phyloP scores from a whole-genome alignment of 1,140 invertebrate species.

The Euwallacea similis region DNA sequence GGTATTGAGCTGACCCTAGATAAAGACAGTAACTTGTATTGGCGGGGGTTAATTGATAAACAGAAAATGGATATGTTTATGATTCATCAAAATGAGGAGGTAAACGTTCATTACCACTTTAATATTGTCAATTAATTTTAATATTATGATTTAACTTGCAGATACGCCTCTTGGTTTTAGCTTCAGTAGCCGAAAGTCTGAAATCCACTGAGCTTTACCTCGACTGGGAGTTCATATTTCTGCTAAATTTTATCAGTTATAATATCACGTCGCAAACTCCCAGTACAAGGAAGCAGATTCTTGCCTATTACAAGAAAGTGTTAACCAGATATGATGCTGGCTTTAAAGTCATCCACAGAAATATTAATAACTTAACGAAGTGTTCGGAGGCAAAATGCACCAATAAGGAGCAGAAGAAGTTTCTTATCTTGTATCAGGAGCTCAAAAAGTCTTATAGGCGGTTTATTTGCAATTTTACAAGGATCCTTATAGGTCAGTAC shows the following conservation, averaged over 20 bases:
- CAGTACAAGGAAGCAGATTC: slow-evolving; percentile 61
- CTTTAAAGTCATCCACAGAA: slow-evolving; percentile 38
- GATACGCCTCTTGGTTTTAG: slow-evolving; percentile 62
- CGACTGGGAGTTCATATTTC: slow-evolving; percentile 65
- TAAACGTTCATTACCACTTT: slow-evolving; percentile 12
- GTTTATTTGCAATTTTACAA: slow-evolving; percentile 40
- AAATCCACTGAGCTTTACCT: slow-evolving; percentile 71
- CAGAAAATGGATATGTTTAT: slow-evolving; percentile 51
- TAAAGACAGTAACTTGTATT: slow-evolving; percentile 52
- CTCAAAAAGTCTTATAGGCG: slow-evolving; percentile 37
- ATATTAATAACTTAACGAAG: slow-evolving; percentile 31
- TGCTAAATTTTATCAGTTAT: slow-evolving; percentile 67
- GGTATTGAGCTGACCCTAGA: slow-evolving; percentile 51
- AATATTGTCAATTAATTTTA: neutral
- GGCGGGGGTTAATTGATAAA: slow-evolving; percentile 51
- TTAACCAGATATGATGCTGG: slow-evolving; percentile 46
- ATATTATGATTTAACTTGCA: slow-evolving; percentile 32
- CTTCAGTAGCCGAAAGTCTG: slow-evolving; percentile 72
- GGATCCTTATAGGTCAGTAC: slow-evolving; percentile 29
- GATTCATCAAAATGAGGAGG: slow-evolving; percentile 47
- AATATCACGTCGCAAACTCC: slow-evolving; percentile 75
- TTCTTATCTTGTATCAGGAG: slow-evolving; percentile 36
- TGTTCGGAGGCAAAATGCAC: slow-evolving; percentile 15
- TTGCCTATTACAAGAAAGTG: slow-evolving; percentile 67
- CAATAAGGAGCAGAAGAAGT: slow-evolving; percentile 17